These are phyloP conservation scores for Mionectes olivaceus DNA, from an alignment of 2,797 vertebrate species.

Conservation along the genomic window DNA sequence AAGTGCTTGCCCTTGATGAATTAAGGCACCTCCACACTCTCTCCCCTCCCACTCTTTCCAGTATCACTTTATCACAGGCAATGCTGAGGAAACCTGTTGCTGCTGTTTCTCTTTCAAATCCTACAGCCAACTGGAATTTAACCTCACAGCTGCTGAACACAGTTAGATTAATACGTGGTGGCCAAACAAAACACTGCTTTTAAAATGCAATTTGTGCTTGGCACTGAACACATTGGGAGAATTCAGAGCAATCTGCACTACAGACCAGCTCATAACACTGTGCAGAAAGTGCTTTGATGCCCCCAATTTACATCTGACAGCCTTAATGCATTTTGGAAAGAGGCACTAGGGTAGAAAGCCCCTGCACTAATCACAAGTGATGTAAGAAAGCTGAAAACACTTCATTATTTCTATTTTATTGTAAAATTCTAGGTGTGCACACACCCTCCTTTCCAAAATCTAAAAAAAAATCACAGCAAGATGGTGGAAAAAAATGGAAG, in stretches of 20 bases:
- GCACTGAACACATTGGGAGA: background rate
- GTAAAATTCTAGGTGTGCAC: background rate
- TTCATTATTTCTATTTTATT: slow-evolving; percentile 39
- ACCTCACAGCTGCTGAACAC: slow-evolving; percentile 61
- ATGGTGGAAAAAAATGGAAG: background rate
- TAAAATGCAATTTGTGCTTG: slow-evolving; percentile 70
- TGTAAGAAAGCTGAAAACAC: slow-evolving; percentile 36
- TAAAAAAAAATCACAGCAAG: background rate
- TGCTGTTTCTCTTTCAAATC: slow-evolving; percentile 50
- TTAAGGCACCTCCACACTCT: background rate
- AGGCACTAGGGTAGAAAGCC: background rate
- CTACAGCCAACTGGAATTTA: slow-evolving; percentile 51
- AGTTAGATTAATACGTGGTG: background rate
- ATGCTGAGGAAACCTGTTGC: slow-evolving; percentile 42
- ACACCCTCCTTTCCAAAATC: background rate
- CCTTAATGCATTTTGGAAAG: slow-evolving; percentile 60
- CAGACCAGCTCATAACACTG: slow-evolving; percentile 21
- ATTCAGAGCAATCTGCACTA: slow-evolving; percentile 25
- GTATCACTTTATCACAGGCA: background rate
- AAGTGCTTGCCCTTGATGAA: slow-evolving; percentile 3
- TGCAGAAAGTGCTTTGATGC: slow-evolving; percentile 37
- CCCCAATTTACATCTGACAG: slow-evolving; percentile 54
- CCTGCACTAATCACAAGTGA: background rate
- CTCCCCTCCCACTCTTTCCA: slow-evolving; percentile 13
- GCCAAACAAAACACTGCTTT: slow-evolving; percentile 69